phyloP scores from a whole-genome alignment of 1,140 invertebrate species.

The Nymphalis io region DNA sequence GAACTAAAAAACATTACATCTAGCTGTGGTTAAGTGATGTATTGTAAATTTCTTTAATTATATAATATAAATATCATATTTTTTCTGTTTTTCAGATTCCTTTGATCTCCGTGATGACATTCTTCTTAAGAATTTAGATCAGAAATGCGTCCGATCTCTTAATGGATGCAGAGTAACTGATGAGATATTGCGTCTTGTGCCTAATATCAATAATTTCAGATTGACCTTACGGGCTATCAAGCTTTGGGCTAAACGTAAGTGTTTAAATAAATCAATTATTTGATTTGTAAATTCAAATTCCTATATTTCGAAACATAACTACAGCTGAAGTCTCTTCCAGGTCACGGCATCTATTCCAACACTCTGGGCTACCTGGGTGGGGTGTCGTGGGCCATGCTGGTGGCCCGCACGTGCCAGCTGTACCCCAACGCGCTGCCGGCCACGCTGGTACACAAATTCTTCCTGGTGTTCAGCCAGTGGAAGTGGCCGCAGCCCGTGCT shows the following conservation, averaged over 20 bases:
- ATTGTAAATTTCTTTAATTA: neutral
- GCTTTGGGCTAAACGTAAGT: constrained; percentile 98
- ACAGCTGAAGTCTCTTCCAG: constrained; percentile 67
- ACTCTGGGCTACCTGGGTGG: constrained; percentile 98
- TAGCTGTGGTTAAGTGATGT: no score
- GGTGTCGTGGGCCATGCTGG: constrained; percentile 99
- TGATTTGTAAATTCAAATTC: neutral
- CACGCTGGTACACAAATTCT: constrained; percentile 98
- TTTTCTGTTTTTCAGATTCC: constrained; percentile 80
- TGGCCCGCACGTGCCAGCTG: constrained; percentile 98
- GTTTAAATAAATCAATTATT: neutral
- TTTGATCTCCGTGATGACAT: constrained; percentile 95
- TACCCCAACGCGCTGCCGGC: constrained; percentile 98
- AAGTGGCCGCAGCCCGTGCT: constrained; percentile 99
- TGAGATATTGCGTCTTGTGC: constrained; percentile 97
- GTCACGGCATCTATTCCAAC: constrained; percentile 98
- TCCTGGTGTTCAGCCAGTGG: constrained; percentile 98
- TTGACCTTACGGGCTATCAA: constrained; percentile 97
- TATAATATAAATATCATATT: neutral
- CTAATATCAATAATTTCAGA: constrained; percentile 96
- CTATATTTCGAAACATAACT: neutral
- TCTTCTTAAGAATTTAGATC: constrained; percentile 97
- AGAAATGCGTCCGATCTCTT: constrained; percentile 97
- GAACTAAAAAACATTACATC: no score
- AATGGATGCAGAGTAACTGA: constrained; percentile 99